Percentiles rank a stretch among this genome's conserved stretches.
Evolutionary conservation across 2,888 invertebrate genomes (phyloP).

Genomic region (Camptogramma bilineatum): DNA sequence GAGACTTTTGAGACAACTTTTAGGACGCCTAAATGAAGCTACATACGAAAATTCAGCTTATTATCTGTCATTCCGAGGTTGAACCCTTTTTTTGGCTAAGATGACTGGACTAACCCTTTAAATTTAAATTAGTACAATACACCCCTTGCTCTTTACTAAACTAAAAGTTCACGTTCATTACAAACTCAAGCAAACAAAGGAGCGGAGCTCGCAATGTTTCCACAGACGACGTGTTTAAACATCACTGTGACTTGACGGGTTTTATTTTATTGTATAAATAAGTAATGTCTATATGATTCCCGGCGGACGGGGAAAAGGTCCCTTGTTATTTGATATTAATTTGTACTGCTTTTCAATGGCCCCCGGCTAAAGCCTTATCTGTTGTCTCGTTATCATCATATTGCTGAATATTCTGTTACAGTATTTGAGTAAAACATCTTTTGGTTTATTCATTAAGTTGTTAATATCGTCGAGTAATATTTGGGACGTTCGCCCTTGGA

Average conservation of each 20-base stretch:
- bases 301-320: neutral
- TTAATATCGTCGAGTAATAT: conserved; percentile 30
- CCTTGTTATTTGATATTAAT: conserved; percentile 9
- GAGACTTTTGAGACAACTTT: too few relatives aligned
- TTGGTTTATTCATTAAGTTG: conserved; percentile 50
- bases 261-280: neutral
- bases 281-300: neutral
- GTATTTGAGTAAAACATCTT: conserved; percentile 27
- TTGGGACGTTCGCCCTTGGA: conserved; percentile 22
- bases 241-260: neutral
- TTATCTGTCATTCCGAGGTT: too few relatives aligned
- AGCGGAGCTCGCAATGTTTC: neutral
- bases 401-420: conserved; percentile 22
- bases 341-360: conserved; percentile 14
- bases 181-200: conserved; percentile 15
- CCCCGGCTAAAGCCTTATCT: conserved; percentile 12
- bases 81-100: too few relatives aligned
- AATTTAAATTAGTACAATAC: conserved; percentile 6
- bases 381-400: conserved; percentile 9
- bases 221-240: neutral
- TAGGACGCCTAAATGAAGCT: too few relatives aligned
- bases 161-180: conserved; percentile 17
- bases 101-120: too few relatives aligned
- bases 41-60: too few relatives aligned
- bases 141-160: conserved; percentile 13